Evolutionary conservation across 2,888 invertebrate species (phyloP), one percentile per base, ranked within the genome.

Genomic region (Reticulitermes lucifugus): DNA sequence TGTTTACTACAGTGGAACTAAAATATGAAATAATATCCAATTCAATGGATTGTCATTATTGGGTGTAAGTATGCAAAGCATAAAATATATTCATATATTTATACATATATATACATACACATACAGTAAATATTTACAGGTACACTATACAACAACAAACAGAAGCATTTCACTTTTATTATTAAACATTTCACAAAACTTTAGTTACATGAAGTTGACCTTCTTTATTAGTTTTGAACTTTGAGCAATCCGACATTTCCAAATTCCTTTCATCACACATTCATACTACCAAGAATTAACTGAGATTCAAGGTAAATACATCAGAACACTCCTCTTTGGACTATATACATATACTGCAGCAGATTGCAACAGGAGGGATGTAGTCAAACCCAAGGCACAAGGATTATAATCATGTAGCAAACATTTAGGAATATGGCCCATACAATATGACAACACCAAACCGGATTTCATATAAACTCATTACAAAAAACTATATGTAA

Each of bases 161-260:
- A 79, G 51, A 79, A 55, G 55, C 79, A 65, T n/a, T 79, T 25
- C 55, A 55, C 79, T 51, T 79, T 79, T 29, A 51, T 51, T 46
- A 55, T 29, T 55, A 55, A 25, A 46, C 55, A 51, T 18, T 79
- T 55, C 79, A 51, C 46, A 75, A 10, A 75, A 14, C 41, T 73
- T 73, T 73, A 21, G 22, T 77, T 77, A 79, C 55, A n/a, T 51
- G 25, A 18, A 25, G 51, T 46, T 79, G 29, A 46, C 25, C 79
- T 55, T 25, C n/a, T n/a, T 10, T 29, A 51, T 79, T 55, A 71
- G 71, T 55, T 86, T 86, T 86, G 86, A 86, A 86, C 86, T 84
- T 86, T 86, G 86, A 86, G 86, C 86, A 86, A 77, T 75, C 83
- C 85, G 70, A 82, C 86, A 84, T 81, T 77, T 77, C 85, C 65